A percentile compares a stretch with the other conserved stretches of the same genome.
phyloP scores from a whole-genome alignment of 2,113 vertebrate genomes.

The Taurulus bubalis region DNA sequence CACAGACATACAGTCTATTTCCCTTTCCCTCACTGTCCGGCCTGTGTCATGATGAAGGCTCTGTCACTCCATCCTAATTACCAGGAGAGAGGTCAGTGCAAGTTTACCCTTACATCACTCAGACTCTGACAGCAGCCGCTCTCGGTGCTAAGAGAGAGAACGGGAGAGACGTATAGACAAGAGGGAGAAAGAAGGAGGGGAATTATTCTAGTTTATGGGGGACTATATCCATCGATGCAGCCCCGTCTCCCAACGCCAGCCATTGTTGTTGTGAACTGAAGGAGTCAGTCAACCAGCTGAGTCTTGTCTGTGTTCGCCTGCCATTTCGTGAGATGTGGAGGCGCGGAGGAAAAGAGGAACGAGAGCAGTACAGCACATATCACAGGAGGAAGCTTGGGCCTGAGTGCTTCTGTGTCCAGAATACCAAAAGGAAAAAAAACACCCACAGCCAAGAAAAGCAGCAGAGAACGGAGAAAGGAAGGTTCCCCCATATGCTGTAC shows the following conservation, averaged over 20 bases:
- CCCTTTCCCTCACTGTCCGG: slow-evolving; percentile 55
- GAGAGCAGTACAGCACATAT: slow-evolving; percentile 45
- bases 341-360: slow-evolving; percentile 37
- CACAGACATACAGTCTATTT: slow-evolving; percentile 45
- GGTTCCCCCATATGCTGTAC: slow-evolving; percentile 42
- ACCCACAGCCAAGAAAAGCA: slow-evolving; percentile 34
- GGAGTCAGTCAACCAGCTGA: slow-evolving; percentile 57
- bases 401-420: slow-evolving; percentile 44
- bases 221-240: slow-evolving; percentile 34
- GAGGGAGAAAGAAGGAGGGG: slow-evolving; percentile 31
- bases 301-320: slow-evolving; percentile 64
- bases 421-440: slow-evolving; percentile 33
- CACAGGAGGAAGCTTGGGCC: slow-evolving; percentile 47
- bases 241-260: slow-evolving; percentile 39
- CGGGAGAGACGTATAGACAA: slow-evolving; percentile 41
- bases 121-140: slow-evolving; percentile 58
- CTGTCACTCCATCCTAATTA: slow-evolving; percentile 74
- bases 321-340: slow-evolving; percentile 60
- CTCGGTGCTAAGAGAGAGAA: slow-evolving; percentile 59
- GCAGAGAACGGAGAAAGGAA: slow-evolving; percentile 25
- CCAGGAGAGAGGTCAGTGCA: slow-evolving; percentile 67
- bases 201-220: slow-evolving; percentile 57
- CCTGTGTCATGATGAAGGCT: slow-evolving; percentile 67
- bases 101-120: slow-evolving; percentile 78
- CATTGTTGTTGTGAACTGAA: slow-evolving; percentile 48